phyloP scores from a whole-genome alignment of 2,113 vertebrate species.

The Cinclus cinclus region DNA sequence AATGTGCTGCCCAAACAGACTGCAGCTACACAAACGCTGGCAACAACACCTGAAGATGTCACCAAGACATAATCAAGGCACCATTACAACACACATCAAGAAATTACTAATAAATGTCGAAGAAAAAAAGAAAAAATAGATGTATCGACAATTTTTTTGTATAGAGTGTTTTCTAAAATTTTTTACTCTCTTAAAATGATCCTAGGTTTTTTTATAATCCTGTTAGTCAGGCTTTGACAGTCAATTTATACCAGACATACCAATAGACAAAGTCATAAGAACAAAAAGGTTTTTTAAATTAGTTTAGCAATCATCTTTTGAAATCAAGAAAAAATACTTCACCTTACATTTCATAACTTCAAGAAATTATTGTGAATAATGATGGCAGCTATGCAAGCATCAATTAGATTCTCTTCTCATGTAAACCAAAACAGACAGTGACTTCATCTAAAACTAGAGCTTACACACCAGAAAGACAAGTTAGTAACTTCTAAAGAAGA shows the following conservation, averaged over 20 bases:
- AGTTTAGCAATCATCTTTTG: not conserved
- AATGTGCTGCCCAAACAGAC: not conserved
- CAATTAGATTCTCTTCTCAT: not conserved
- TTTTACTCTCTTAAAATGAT: not conserved
- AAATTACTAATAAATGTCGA: not conserved
- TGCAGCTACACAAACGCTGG: fast-evolving
- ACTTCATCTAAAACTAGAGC: not conserved
- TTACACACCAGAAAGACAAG: not conserved
- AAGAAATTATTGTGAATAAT: not conserved
- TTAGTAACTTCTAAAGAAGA: not conserved
- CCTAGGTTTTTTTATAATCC: not conserved
- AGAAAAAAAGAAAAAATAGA: not conserved
- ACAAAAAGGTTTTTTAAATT: not conserved
- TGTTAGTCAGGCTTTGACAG: not conserved
- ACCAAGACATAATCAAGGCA: not conserved
- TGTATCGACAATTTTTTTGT: not conserved
- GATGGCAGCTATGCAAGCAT: not conserved
- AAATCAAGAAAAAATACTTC: not conserved
- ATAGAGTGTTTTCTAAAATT: not conserved
- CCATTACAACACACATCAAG: not conserved
- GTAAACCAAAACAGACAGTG: not conserved
- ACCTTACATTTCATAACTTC: not conserved
- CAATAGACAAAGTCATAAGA: not conserved
- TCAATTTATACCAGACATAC: not conserved
- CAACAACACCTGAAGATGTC: not conserved